These are phyloP conservation scores for Crotophaga sulcirostris DNA, from an alignment of 2,113 vertebrate species.

Conservation along the genomic window DNA sequence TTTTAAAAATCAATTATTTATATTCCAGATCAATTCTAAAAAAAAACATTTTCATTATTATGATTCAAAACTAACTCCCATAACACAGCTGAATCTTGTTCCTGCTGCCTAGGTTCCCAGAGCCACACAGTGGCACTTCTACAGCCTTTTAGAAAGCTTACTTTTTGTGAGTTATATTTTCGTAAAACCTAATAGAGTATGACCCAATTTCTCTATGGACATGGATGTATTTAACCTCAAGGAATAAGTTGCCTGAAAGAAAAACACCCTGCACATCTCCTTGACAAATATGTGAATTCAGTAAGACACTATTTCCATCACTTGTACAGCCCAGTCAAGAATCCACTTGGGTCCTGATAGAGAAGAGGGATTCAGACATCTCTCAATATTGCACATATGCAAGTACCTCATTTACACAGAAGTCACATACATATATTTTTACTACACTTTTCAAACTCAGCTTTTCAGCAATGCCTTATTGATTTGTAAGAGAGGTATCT, in stretches of 20 bases:
- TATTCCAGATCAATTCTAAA: not conserved
- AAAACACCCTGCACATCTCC: not conserved
- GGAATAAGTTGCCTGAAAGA: not conserved
- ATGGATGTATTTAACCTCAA: not conserved
- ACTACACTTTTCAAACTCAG: not conserved
- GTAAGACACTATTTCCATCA: not conserved
- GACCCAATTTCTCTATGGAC: not conserved
- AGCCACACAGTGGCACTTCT: not conserved
- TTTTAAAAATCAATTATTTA: not conserved
- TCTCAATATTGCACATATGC: not conserved
- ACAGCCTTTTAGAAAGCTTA: not conserved
- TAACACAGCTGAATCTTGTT: not conserved
- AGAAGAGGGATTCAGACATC: not conserved
- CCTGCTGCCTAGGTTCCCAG: not conserved
- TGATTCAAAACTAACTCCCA: not conserved
- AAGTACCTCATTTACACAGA: not conserved
- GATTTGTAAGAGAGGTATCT: conserved; percentile 1
- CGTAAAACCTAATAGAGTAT: not conserved
- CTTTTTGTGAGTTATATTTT: not conserved
- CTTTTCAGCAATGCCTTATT: not conserved
- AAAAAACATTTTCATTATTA: not conserved
- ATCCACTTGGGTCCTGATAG: not conserved
- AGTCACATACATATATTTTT: not conserved
- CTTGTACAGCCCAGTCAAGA: not conserved
- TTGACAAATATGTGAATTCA: not conserved